phyloP scores from a whole-genome alignment of 2,113 vertebrate species.

The Geothlypis trichas region DNA sequence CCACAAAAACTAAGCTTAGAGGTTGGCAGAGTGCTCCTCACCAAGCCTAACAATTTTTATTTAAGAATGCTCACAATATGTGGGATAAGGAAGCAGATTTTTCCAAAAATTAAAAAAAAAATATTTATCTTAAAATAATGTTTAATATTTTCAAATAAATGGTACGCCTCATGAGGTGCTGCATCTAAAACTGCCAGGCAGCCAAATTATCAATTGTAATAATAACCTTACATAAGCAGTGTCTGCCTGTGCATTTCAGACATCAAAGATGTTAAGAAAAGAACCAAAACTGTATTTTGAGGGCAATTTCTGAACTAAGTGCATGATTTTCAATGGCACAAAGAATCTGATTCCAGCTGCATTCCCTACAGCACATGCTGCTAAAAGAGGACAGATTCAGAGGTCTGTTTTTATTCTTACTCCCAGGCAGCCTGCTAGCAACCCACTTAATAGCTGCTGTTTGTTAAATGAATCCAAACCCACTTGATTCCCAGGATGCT shows the following conservation, averaged over 20 bases:
- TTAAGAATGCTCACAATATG: background rate
- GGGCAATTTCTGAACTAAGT: conserved; percentile 59
- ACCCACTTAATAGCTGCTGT: conserved; percentile 51
- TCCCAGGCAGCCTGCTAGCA: conserved; percentile 48
- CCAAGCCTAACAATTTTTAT: background rate
- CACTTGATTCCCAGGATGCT: conserved; percentile 29
- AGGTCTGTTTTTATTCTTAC: conserved; percentile 28
- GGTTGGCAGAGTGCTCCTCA: background rate
- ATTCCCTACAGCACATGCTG: conserved; percentile 50
- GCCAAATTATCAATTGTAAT: conserved; percentile 39
- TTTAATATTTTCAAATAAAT: conserved; percentile 49
- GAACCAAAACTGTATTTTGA: conserved; percentile 66
- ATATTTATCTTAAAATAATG: conserved; percentile 57
- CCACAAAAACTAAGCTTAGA: background rate
- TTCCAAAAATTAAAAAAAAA: conserved; percentile 25
- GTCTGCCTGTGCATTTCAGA: conserved; percentile 53
- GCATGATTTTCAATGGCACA: conserved; percentile 59
- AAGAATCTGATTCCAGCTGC: conserved; percentile 55
- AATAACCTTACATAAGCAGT: conserved; percentile 35
- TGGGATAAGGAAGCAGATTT: conserved; percentile 25
- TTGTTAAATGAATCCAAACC: conserved; percentile 58
- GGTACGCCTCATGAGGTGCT: background rate
- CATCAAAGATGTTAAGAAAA: conserved; percentile 60
- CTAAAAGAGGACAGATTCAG: conserved; percentile 53
- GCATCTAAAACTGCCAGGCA: conserved; percentile 56